phyloP scores from a whole-genome alignment of 2,113 vertebrate genomes.

The Trogon melanurus region DNA sequence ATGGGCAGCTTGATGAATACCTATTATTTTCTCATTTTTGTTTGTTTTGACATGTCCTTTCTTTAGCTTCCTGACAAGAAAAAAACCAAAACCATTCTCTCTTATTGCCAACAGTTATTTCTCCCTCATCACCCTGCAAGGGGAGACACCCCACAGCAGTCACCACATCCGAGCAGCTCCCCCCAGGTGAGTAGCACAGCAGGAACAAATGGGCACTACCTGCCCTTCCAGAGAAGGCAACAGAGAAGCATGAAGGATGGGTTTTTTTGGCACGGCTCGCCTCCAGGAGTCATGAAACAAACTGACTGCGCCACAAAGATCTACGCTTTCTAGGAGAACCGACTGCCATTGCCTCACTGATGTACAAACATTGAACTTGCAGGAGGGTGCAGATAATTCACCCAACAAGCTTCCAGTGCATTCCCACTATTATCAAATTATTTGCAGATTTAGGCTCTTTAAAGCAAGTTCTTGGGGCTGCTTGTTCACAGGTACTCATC shows the following conservation, averaged over 20 bases:
- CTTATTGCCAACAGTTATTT: background rate
- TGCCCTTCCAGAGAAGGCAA: background rate
- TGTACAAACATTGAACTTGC: background rate
- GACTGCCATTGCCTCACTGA: background rate
- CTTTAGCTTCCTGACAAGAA: background rate
- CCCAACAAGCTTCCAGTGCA: background rate
- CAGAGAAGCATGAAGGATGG: background rate
- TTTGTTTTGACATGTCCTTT: background rate
- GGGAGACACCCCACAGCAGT: background rate
- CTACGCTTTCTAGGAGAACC: background rate
- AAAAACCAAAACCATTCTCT: background rate
- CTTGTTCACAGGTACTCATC: background rate
- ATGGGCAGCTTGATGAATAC: background rate
- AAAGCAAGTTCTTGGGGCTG: background rate
- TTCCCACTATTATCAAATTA: background rate
- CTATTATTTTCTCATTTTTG: background rate
- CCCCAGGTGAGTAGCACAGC: too few species aligned
- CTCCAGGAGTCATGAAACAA: background rate
- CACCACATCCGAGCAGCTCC: background rate
- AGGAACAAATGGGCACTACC: background rate
- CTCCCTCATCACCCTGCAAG: background rate
- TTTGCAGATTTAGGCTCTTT: background rate
- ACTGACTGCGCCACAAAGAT: accelerated
- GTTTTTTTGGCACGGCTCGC: background rate
- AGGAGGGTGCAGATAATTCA: background rate